Percentiles rank a stretch among this genome's conserved stretches.
These are phyloP conservation scores for Hylyphantes graminicola DNA, from an alignment of 1,140 invertebrate species.

Conservation along the genomic window DNA sequence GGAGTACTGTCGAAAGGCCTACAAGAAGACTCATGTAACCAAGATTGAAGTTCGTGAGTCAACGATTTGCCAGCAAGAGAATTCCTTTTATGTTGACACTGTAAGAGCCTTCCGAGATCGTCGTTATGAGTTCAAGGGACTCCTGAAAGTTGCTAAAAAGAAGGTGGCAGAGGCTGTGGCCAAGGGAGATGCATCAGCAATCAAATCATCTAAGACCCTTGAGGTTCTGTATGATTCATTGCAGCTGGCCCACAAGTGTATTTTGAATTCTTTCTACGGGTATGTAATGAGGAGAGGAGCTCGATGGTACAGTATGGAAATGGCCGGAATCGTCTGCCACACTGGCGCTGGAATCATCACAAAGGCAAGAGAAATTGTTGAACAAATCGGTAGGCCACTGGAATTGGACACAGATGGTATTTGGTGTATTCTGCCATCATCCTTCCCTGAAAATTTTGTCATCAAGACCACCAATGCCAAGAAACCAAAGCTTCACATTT, in stretches of 20 bases:
- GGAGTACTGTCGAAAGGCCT: slow-evolving; percentile 95
- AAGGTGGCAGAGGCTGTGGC: slow-evolving; percentile 84
- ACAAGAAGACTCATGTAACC: slow-evolving; percentile 86
- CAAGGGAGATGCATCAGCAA: slow-evolving; percentile 88
- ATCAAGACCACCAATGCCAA: slow-evolving; percentile 84
- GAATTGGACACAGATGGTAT: slow-evolving; percentile 99
- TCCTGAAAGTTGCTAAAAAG: slow-evolving; percentile 90
- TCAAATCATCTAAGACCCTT: slow-evolving; percentile 89
- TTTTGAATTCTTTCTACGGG: slow-evolving; percentile 99
- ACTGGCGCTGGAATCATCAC: slow-evolving; percentile 99
- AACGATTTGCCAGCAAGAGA: slow-evolving; percentile 96
- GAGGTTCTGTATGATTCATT: slow-evolving; percentile 97
- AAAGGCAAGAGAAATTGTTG: slow-evolving; percentile 94
- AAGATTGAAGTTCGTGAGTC: slow-evolving; percentile 84
- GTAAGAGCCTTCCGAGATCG: slow-evolving; percentile 95
- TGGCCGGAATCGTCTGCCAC: slow-evolving; percentile 98
- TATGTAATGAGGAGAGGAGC: slow-evolving; percentile 99
- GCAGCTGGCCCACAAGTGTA: slow-evolving; percentile 98
- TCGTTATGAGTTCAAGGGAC: slow-evolving; percentile 96
- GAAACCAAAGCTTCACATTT: slow-evolving; percentile 91
- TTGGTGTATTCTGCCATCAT: slow-evolving; percentile 96
- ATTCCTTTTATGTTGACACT: slow-evolving; percentile 99
- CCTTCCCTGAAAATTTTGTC: slow-evolving; percentile 94
- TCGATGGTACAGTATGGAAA: slow-evolving; percentile 99
- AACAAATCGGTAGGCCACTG: slow-evolving; percentile 85